Evolutionary conservation across 2,113 vertebrate species (phyloP), one percentile per base, ranked within the genome.

Genomic region (Parotia lawesii): DNA sequence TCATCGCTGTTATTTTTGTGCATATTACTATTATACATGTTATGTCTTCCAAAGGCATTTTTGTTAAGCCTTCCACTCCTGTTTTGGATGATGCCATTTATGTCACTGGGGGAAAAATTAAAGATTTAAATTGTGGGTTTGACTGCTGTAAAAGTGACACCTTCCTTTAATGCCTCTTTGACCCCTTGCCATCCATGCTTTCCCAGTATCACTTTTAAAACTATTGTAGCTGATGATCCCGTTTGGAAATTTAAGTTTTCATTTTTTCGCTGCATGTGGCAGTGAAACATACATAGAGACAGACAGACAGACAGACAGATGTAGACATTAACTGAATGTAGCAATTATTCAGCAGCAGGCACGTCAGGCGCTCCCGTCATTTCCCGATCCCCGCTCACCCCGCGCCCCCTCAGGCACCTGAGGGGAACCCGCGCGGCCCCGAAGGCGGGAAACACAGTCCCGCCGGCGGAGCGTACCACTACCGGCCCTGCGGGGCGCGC

Each of bases 371-470:
- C 0, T 4, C 28, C 40, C n/a, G 5, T 4, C n/a, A 16, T 0
- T 15, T 2, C 9, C 54, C 64, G 28, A 3, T 0, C 4, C 28
- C 3, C 7, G 10, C 29, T 14, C 1, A 0, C 28, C 54, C 23
- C 5, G 6, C 17, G 0, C 7, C 15, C 15, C 4, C 38, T 4
- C 62, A 5, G 4, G 2, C 18, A 0, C 15, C 60, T 29, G 48
- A 54, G 33, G 18, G 2, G 5, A 6, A 0, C 0, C 0, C 20
- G 4, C 44, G 20, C 48, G 0, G n/a, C 2, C 8, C 7, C 4
- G 1, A 5, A 4, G 73, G 90, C 78, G 78, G 88, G 90, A 85
- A 91, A 61, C 7, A 0, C 21, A 0, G 8, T 28, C 5, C 15
- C 1, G 20, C 60, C 5, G 6, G 18, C 9, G 57, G 91, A n/a